Evolutionary conservation across 2,888 invertebrate genomes (phyloP).

Genomic region (Agonopterix arenella): DNA sequence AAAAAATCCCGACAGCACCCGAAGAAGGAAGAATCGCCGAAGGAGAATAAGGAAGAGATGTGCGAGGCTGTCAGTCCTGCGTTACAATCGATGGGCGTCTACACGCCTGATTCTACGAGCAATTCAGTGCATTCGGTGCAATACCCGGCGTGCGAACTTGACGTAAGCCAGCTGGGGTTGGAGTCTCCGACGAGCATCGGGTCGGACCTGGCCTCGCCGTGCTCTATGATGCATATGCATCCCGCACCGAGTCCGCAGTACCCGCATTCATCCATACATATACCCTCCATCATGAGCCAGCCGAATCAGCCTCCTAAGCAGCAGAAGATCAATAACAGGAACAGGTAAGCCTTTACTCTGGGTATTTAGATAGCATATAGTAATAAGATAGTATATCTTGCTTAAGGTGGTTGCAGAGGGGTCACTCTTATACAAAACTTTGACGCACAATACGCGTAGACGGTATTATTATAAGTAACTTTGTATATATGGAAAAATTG

Average conservation of each 20-base stretch:
- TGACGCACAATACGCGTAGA: too few species aligned
- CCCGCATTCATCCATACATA: constrained; percentile 70
- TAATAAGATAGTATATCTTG: too few species aligned
- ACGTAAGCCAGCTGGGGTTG: constrained; percentile 88
- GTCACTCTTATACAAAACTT: too few species aligned
- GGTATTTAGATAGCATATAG: too few species aligned
- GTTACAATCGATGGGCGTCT: constrained; percentile 89
- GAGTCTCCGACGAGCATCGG: constrained; percentile 94
- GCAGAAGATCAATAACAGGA: constrained; percentile 69
- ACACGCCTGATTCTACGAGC: constrained; percentile 89
- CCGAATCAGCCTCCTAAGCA: constrained; percentile 69
- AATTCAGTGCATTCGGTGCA: constrained; percentile 89
- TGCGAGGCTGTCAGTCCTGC: constrained; percentile 75
- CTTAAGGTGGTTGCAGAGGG: too few species aligned
- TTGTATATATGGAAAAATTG: too few species aligned
- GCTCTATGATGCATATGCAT: constrained; percentile 81
- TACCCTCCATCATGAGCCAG: constrained; percentile 69
- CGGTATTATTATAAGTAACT: too few species aligned
- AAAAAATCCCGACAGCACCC: constrained; percentile 51
- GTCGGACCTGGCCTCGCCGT: constrained; percentile 89
- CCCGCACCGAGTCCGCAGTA: constrained; percentile 77
- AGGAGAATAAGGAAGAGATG: constrained; percentile 57
- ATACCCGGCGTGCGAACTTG: constrained; percentile 88
- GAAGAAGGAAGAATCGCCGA: constrained; percentile 63
- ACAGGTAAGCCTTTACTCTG: constrained; percentile 37